Evolutionary conservation across 2,888 invertebrate genomes (phyloP).

Genomic region (Idaea dimidiata): DNA sequence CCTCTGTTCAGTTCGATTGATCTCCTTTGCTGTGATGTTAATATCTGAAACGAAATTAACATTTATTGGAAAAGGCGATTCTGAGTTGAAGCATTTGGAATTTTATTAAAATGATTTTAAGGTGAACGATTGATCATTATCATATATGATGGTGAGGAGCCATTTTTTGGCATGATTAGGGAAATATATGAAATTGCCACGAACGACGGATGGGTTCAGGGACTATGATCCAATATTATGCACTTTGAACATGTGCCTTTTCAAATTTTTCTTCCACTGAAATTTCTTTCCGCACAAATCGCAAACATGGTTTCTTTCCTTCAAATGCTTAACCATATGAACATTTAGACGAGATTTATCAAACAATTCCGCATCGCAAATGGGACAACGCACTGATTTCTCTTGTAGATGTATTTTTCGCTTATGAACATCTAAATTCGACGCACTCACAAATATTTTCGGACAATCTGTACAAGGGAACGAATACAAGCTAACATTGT

Average conservation of each 20-base stretch:
- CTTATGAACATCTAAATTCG: conserved; percentile 46
- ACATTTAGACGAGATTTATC: conserved; percentile 42
- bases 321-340: conserved; percentile 70
- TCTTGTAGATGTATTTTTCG: conserved; percentile 48
- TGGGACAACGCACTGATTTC: conserved; percentile 45
- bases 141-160: too few species aligned
- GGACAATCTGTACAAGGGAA: conserved; percentile 47
- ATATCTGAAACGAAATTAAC: conserved; percentile 69
- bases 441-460: conserved; percentile 43
- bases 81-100: conserved; percentile 20
- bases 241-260: conserved; percentile 58
- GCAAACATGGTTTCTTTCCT: conserved; percentile 71
- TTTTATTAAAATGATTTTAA: background rate
- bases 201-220: too few species aligned
- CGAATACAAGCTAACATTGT: conserved; percentile 29
- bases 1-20: conserved; percentile 37
- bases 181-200: too few species aligned
- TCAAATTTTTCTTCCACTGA: conserved; percentile 69
- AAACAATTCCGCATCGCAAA: conserved; percentile 50
- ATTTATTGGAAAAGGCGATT: conserved; percentile 18
- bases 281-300: conserved; percentile 77
- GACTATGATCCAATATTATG: conserved; percentile 24
- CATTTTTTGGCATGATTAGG: too few species aligned
- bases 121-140: background rate
- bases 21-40: conserved; percentile 44